Base-by-base conservation (phyloP, 2,888 invertebrate species). In the Temnothorax rugatulus region DNA sequence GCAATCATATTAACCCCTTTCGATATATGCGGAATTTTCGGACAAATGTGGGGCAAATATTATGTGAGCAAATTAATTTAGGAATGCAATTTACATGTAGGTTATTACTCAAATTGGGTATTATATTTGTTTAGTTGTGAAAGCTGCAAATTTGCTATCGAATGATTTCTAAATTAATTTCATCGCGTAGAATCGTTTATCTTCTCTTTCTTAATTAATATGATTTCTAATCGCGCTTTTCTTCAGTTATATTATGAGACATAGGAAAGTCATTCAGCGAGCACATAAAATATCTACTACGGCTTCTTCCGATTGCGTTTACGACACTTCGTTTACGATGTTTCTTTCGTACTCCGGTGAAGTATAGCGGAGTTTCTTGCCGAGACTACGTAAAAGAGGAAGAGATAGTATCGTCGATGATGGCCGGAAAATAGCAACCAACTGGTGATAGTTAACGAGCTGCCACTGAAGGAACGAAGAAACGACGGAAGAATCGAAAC, bases 371-470 rank as follows among this genome's bases (percentile, higher is more conserved):
- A 34, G 41, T 21, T 64, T 71, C 71, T 66, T 44, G 21, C 18
- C 18, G 41, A 44, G 38, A 41, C 25, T 47, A 41, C 59, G 38
- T 59, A 38, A 64, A 54, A 21, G 25, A 79, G 68, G n/a, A 21
- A 44, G 59, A 69, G 44, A 75, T 52, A n/a, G 79, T 50, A 83
- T 52, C 79, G 52, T 21, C 68, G 61, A 79, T 81, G 73, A 81
- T 73, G 79, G 47, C 21, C 38, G 83, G 66, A 77, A 87, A 81
- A 71, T 73, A 74, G 75, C 81, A 83, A 57, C 76, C 84, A 84
- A 83, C 82, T 76, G 84, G 82, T 86, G 85, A 87, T 90, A 71
- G 87, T 82, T 88, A 90, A 90, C 90, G 89, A 90, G 90, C 84
- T 90, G 76, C 83, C 77, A 88, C 63, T 83, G 83, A 76, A 85